Base-by-base conservation (phyloP, 2,797 vertebrate species). In the Sarcophilus harrisii region DNA sequence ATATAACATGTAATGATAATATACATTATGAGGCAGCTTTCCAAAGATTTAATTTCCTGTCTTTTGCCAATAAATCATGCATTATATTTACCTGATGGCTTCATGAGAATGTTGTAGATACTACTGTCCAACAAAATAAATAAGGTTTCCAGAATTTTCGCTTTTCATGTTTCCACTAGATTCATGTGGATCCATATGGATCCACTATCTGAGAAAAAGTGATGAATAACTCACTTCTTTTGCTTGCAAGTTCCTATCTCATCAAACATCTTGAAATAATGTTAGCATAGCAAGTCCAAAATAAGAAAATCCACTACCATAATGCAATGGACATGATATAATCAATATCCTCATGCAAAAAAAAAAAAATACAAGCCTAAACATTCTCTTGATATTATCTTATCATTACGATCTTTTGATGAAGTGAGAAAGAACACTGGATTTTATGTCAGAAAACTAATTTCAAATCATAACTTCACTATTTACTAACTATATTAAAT, bases 341-440 rank as follows among this genome's bases (percentile, higher is more conserved):
- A 4, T 14, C 13, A 52, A 2, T 90, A 16, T 57, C 91, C 92
- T 92, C 24, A 94, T 58, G 73, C 49, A 32, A 91, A 55, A 55
- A 62, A 62, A 96, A 95, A 62, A 62, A 9, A 96, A 95, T 96
- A 91, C 92, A 91, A 94, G 27, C 60, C 87, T 93, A 95, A 81
- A 52, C 3, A 27, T 59, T 94, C 95, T 12, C 16, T 58, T 93
- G 38, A 10, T 94, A 21, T 66, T 95, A 0, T 58, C 32, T 90
- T n/a, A 92, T 91, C 93, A 45, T 32, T 45, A 45, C 60, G 89
- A 18, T 95, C 95, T 93, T 49, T 21, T 59, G 6, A 8, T 87
- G 45, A 49, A 38, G 38, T 49, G 21, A 10, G 21, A 87, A 45
- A 87, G 21, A 49, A 87, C 9, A 87, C 38, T 87, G 8, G 8